Conservation (phyloP, 2,113 vertebrate genomes). For the Mus spicilegus region DNA sequence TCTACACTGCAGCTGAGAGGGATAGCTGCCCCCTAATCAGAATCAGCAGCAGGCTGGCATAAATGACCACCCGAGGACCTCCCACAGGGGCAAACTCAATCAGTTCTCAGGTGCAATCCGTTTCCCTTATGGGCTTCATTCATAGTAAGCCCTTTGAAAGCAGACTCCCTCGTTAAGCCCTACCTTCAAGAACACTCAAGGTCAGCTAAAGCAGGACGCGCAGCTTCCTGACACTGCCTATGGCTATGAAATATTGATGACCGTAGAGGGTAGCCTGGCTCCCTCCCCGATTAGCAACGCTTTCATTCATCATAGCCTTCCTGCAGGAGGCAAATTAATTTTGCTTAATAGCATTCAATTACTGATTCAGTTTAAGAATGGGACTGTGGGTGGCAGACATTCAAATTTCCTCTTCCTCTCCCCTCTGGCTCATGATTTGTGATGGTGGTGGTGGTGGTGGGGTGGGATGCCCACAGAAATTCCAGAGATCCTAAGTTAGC, state of each 20-base stretch:
- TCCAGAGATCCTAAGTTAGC: background rate
- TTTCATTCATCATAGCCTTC: constrained; percentile 65
- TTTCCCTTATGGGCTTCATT: background rate
- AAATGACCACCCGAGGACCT: background rate
- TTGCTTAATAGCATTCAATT: constrained; percentile 66
- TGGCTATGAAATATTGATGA: constrained; percentile 65
- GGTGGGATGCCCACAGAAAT: constrained; percentile 41
- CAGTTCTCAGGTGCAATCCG: background rate
- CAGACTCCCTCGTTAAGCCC: background rate
- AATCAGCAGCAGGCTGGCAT: background rate
- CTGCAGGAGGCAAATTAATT: constrained; percentile 72
- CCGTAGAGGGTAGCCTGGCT: constrained; percentile 46
- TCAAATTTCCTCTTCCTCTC: background rate
- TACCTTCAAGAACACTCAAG: background rate
- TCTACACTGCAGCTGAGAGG: background rate
- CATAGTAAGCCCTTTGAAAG: background rate
- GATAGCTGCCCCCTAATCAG: background rate
- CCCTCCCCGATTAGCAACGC: constrained; percentile 8
- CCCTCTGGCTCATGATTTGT: background rate
- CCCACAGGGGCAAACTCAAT: background rate
- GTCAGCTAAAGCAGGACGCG: constrained; percentile 32
- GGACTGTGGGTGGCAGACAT: constrained; percentile 6
- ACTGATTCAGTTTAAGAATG: constrained; percentile 47
- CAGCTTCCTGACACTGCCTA: constrained; percentile 41
- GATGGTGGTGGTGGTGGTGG: too few species aligned